A percentile compares a stretch with the other conserved stretches of the same genome.
phyloP scores from a whole-genome alignment of 1,140 invertebrate species.

The Thaumatotibia leucotreta region DNA sequence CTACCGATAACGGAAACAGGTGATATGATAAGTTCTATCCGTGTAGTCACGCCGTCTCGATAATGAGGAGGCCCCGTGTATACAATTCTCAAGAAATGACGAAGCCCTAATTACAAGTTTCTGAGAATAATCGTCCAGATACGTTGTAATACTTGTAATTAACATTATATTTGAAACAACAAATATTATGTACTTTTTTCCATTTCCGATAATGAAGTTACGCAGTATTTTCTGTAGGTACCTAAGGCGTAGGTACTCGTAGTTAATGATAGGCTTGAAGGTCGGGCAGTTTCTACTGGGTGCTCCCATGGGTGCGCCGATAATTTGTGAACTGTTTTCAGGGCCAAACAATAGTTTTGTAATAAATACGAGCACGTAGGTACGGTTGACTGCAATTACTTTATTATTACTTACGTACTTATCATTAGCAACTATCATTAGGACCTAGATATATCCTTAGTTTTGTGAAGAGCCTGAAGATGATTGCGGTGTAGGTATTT shows the following conservation, averaged over 20 bases:
- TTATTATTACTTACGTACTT: background rate
- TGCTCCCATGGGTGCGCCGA: constrained; percentile 21
- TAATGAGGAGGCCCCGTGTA: background rate
- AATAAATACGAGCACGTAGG: background rate
- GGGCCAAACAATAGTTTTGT: background rate
- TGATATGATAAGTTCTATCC: background rate
- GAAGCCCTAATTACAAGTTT: background rate
- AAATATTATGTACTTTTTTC: background rate
- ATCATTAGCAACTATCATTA: background rate
- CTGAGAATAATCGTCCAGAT: background rate
- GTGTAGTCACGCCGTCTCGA: background rate
- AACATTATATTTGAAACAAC: no score
- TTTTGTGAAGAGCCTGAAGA: no score
- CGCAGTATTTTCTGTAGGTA: background rate
- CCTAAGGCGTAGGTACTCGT: background rate
- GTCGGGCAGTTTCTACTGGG: constrained; percentile 18
- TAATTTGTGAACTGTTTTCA: background rate
- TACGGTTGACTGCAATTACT: background rate
- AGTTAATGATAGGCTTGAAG: constrained; percentile 16
- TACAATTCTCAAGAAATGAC: background rate
- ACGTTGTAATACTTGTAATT: background rate
- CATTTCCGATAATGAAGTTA: background rate
- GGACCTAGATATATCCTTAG: no score
- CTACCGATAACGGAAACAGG: background rate
- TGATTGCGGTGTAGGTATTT: no score